These are phyloP conservation scores for Siniperca obscura DNA, from an alignment of 2,797 vertebrate genomes.

Conservation along the genomic window DNA sequence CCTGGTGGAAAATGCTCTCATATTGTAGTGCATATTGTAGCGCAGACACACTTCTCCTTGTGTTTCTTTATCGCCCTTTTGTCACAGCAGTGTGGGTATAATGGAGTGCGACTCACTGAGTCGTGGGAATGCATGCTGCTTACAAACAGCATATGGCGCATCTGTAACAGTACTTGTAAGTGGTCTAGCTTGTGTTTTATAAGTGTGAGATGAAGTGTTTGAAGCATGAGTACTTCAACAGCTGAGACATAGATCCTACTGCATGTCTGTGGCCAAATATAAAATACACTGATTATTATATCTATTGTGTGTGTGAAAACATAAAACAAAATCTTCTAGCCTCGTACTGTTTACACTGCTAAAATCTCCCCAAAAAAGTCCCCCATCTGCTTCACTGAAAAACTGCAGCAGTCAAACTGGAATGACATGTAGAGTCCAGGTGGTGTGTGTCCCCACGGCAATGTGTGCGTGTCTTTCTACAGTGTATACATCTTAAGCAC, in stretches of 20 bases:
- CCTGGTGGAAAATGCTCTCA: constrained; percentile 44
- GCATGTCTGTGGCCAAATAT: background rate
- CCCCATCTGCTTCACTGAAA: constrained; percentile 43
- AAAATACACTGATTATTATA: background rate
- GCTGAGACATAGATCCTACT: background rate
- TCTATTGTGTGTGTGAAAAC: background rate
- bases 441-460: constrained; percentile 42
- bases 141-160: constrained; percentile 42
- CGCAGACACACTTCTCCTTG: constrained; percentile 32
- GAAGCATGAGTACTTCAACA: constrained; percentile 11
- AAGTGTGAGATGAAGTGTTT: constrained; percentile 24
- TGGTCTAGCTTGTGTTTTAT: constrained; percentile 21
- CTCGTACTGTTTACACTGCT: constrained; percentile 12
- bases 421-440: constrained; percentile 55
- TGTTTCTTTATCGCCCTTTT: constrained; percentile 62
- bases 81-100: constrained; percentile 48
- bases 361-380: background rate
- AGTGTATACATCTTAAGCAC: constrained; percentile 35
- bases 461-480: background rate
- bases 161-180: constrained; percentile 22
- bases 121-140: constrained; percentile 59
- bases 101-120: constrained; percentile 54
- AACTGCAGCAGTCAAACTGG: constrained; percentile 34
- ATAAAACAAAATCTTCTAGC: background rate
- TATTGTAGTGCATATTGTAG: constrained; percentile 49